phyloP scores from a whole-genome alignment of 2,113 vertebrate genomes.

The Equus przewalskii region DNA sequence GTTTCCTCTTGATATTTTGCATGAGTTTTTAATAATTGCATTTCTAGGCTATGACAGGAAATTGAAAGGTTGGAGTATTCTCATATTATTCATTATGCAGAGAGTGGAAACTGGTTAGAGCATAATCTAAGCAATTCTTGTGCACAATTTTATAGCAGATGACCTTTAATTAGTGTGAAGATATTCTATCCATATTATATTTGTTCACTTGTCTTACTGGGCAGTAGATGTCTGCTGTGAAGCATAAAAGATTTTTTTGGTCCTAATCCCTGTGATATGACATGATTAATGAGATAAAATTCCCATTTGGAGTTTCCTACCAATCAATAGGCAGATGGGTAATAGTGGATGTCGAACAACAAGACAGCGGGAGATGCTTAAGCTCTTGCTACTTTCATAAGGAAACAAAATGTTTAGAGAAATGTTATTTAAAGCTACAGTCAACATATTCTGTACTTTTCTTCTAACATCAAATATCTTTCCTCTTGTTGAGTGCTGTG shows the following conservation, averaged over 20 bases:
- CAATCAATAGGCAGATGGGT: constrained; percentile 90
- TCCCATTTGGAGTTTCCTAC: constrained; percentile 89
- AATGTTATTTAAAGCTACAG: constrained; percentile 84
- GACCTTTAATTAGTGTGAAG: constrained; percentile 88
- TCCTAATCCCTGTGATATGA: constrained; percentile 88
- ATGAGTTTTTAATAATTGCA: neutral
- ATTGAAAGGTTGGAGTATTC: neutral
- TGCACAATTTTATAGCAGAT: constrained; percentile 81
- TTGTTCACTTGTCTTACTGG: constrained; percentile 86
- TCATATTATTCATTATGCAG: neutral
- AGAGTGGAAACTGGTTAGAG: constrained; percentile 21
- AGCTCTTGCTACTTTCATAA: constrained; percentile 83
- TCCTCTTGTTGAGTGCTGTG: neutral
- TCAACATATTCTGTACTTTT: constrained; percentile 7
- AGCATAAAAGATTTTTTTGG: constrained; percentile 87
- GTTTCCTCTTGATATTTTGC: neutral
- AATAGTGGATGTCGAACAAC: constrained; percentile 86
- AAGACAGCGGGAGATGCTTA: constrained; percentile 88
- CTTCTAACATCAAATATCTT: neutral
- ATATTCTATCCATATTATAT: constrained; percentile 87
- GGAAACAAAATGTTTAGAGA: constrained; percentile 76
- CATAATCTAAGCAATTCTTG: constrained; percentile 66
- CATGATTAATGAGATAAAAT: constrained; percentile 91
- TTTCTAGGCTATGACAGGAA: neutral
- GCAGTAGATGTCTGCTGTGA: constrained; percentile 87